Conservation (phyloP, 2,113 vertebrate species). For the Hylia prasina region DNA sequence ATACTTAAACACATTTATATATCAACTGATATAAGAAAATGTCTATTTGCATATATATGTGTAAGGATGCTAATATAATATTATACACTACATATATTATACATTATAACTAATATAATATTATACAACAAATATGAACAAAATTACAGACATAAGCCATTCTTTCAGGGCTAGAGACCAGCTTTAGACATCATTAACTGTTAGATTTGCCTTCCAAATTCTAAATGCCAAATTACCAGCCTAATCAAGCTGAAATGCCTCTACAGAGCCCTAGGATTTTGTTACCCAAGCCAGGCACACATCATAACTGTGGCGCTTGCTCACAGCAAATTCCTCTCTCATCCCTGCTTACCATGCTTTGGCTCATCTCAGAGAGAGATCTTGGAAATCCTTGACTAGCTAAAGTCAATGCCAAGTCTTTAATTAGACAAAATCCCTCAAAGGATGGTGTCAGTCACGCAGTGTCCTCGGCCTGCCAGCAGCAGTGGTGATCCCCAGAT, state of each 20-base stretch:
- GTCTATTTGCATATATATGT: background rate
- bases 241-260: background rate
- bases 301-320: background rate
- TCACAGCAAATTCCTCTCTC: background rate
- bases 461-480: background rate
- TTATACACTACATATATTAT: background rate
- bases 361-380: background rate
- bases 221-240: background rate
- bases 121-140: background rate
- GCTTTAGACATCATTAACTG: background rate
- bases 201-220: background rate
- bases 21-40: background rate
- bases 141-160: background rate
- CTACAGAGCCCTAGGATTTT: background rate
- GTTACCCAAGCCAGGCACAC: background rate
- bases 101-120: background rate
- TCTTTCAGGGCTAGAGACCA: background rate
- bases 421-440: background rate
- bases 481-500: accelerated
- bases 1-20: background rate
- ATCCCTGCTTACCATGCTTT: background rate
- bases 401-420: background rate
- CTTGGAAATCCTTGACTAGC: background rate
- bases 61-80: background rate
- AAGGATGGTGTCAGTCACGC: background rate